phyloP scores from a whole-genome alignment of 2,888 invertebrate genomes.

The Perizoma affinitatum region DNA sequence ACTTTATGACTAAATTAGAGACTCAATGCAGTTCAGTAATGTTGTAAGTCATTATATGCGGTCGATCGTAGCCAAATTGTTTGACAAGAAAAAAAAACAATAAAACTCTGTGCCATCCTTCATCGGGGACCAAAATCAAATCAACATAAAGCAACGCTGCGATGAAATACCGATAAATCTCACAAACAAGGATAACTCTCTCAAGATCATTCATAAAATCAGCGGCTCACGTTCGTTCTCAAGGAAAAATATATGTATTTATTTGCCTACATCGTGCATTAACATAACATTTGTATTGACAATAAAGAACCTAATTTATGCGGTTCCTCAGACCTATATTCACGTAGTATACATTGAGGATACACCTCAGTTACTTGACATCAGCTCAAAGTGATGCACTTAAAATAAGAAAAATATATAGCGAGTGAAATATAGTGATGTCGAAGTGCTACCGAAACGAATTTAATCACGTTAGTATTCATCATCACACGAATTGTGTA shows the following conservation, averaged over 20 bases:
- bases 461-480: slow-evolving; percentile 32
- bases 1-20: no score
- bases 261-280: slow-evolving; percentile 55
- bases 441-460: slow-evolving; percentile 20
- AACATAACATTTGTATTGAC: slow-evolving; percentile 55
- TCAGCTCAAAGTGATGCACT: slow-evolving; percentile 19
- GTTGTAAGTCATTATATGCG: no score
- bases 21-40: no score
- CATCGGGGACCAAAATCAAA: not conserved
- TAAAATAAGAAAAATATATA: slow-evolving; percentile 9
- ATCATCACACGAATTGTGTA: slow-evolving; percentile 17
- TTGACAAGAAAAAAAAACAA: no score
- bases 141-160: not conserved
- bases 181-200: slow-evolving; percentile 20
- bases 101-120: no score
- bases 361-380: slow-evolving; percentile 30
- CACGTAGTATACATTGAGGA: slow-evolving; percentile 31
- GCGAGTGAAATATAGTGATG: slow-evolving; percentile 24
- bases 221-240: slow-evolving; percentile 31
- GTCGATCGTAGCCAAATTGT: no score
- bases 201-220: slow-evolving; percentile 24
- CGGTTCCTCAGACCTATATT: slow-evolving; percentile 44
- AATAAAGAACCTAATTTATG: slow-evolving; percentile 60
- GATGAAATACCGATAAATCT: slow-evolving; percentile 10
- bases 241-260: slow-evolving; percentile 57